Percentiles rank a stretch among this genome's conserved stretches.
Evolutionary conservation across 2,888 invertebrate genomes (phyloP).

Genomic region (Electrophaes corylata): DNA sequence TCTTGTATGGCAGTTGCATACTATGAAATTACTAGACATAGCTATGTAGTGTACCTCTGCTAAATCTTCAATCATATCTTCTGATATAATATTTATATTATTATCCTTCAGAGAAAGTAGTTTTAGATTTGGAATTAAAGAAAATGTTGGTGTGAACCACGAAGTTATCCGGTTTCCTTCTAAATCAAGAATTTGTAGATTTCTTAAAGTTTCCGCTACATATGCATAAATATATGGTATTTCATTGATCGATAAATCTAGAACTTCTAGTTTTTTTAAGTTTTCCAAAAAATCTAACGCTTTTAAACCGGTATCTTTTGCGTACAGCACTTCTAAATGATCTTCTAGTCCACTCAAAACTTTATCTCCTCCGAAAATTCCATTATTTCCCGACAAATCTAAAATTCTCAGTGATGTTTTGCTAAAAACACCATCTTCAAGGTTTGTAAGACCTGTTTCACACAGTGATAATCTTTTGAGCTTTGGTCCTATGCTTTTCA

Average conservation of each 20-base stretch:
- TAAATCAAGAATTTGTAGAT: constrained; percentile 77
- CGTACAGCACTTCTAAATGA: constrained; percentile 71
- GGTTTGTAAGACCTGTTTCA: constrained; percentile 63
- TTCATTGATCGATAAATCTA: constrained; percentile 81
- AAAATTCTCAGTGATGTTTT: constrained; percentile 70
- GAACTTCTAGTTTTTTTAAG: constrained; percentile 67
- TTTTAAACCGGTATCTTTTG: constrained; percentile 67
- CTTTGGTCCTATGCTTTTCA: constrained; percentile 47
- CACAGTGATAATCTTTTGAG: constrained; percentile 70
- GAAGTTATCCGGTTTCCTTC: constrained; percentile 80
- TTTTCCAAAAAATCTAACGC: constrained; percentile 61
- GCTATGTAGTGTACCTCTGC: constrained; percentile 71
- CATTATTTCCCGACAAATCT: constrained; percentile 83
- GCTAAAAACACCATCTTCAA: constrained; percentile 66
- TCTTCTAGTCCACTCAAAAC: constrained; percentile 70
- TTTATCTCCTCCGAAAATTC: constrained; percentile 55
- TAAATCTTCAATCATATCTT: constrained; percentile 84
- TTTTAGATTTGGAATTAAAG: constrained; percentile 62
- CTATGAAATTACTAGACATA: constrained; percentile 82
- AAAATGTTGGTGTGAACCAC: constrained; percentile 79
- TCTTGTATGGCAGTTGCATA: constrained; percentile 84
- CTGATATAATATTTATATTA: constrained; percentile 82
- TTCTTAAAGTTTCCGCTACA: constrained; percentile 58
- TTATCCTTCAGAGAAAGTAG: constrained; percentile 79
- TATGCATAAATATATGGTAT: constrained; percentile 59